These are phyloP conservation scores for Zootoca vivipara DNA, from an alignment of 2,113 vertebrate species.

Conservation along the genomic window DNA sequence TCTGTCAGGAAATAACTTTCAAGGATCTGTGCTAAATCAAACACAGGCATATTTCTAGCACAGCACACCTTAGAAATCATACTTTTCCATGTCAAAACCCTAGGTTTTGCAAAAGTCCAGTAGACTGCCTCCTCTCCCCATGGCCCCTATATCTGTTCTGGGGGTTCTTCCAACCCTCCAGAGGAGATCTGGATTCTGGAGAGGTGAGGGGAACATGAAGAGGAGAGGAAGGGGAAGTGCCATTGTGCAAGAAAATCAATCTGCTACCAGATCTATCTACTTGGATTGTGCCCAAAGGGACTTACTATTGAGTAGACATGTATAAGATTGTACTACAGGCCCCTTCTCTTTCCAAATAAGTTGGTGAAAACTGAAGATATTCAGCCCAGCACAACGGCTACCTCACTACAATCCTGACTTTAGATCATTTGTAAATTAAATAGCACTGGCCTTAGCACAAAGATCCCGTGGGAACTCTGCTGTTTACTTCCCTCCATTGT, in stretches of 20 bases:
- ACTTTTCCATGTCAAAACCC: constrained; percentile 40
- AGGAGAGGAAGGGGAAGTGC: too few relatives aligned
- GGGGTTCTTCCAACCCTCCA: too few relatives aligned
- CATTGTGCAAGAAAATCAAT: too few relatives aligned
- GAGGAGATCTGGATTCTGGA: too few relatives aligned
- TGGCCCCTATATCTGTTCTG: too few relatives aligned
- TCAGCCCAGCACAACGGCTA: neutral
- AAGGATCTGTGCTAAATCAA: too few relatives aligned
- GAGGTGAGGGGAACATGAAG: too few relatives aligned
- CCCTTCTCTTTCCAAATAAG: constrained; percentile 11
- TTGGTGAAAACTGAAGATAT: neutral
- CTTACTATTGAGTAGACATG: neutral
- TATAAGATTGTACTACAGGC: neutral
- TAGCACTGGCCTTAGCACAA: neutral
- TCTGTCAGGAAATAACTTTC: too few relatives aligned
- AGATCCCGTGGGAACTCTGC: neutral
- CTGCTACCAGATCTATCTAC: too few relatives aligned
- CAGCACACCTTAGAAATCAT: neutral
- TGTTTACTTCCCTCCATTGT: neutral
- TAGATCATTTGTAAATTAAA: neutral
- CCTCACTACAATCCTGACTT: neutral
- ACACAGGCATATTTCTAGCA: too few relatives aligned
- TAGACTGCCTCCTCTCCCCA: constrained; percentile 27
- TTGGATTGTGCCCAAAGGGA: neutral
- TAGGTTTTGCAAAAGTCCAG: constrained; percentile 51